phyloP scores from a whole-genome alignment of 2,888 invertebrate species.

The Galerucella calmariensis region DNA sequence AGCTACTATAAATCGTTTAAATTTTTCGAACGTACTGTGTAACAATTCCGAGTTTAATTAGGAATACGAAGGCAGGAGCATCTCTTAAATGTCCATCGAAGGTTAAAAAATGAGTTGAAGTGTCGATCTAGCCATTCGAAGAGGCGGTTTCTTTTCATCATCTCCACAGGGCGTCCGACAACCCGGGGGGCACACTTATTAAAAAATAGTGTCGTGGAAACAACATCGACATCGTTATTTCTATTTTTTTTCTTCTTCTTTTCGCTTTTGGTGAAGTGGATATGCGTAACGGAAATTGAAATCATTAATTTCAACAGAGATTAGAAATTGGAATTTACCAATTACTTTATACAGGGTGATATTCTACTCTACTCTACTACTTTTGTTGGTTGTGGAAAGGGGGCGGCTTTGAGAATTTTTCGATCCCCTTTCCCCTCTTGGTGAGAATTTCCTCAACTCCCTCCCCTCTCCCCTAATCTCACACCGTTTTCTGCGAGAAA shows the following conservation, averaged over 20 bases:
- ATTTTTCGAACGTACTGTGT: not conserved
- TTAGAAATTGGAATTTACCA: slow-evolving; percentile 10
- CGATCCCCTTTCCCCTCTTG: too few species aligned
- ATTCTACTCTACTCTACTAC: too few species aligned
- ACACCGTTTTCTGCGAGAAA: too few species aligned
- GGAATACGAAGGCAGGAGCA: slow-evolving; percentile 7
- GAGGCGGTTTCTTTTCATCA: slow-evolving; percentile 49
- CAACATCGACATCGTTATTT: slow-evolving; percentile 6
- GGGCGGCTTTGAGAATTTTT: too few species aligned
- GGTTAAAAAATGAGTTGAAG: slow-evolving; percentile 40
- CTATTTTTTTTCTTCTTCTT: not conserved
- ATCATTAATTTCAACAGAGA: slow-evolving; percentile 10
- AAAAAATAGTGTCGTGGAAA: slow-evolving; percentile 18
- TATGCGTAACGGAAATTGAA: slow-evolving; percentile 14
- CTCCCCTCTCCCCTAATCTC: too few species aligned
- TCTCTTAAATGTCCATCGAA: slow-evolving; percentile 13
- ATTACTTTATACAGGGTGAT: not conserved
- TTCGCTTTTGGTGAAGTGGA: slow-evolving; percentile 7
- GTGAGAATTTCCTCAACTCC: too few species aligned
- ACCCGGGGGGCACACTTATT: slow-evolving; percentile 10
- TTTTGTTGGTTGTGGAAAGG: too few species aligned
- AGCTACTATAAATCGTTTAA: not conserved
- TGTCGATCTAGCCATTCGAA: slow-evolving; percentile 52
- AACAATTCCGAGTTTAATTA: slow-evolving; percentile 11
- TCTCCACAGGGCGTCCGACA: slow-evolving; percentile 40